These are phyloP conservation scores for Epinotia ramella DNA, from an alignment of 2,888 invertebrate species.

Conservation along the genomic window DNA sequence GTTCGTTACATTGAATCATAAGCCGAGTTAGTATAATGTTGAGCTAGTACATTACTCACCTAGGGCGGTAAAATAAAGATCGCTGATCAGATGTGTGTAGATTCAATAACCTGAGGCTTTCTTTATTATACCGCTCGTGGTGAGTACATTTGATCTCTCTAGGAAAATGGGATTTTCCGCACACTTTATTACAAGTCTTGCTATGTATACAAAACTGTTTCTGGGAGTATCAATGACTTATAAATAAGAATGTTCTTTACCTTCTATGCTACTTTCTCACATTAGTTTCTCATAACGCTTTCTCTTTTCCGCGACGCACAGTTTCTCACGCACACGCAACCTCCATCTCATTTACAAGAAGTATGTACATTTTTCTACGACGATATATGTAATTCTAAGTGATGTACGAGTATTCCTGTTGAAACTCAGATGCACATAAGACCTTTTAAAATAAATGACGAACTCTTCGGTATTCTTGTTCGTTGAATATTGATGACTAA, in stretches of 20 bases:
- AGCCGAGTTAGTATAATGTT: too few relatives aligned
- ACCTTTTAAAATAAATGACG: background rate
- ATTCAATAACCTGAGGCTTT: too few relatives aligned
- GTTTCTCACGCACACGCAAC: background rate
- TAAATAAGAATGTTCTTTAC: background rate
- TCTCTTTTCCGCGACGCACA: background rate
- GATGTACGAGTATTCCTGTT: background rate
- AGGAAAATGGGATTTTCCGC: too few relatives aligned
- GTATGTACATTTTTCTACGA: background rate
- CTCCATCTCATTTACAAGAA: background rate
- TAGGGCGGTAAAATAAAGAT: too few relatives aligned
- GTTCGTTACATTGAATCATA: too few relatives aligned
- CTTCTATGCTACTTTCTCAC: background rate
- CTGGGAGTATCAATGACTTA: background rate
- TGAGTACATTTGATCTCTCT: too few relatives aligned
- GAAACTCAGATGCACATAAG: background rate
- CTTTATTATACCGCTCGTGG: too few relatives aligned
- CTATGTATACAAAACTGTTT: background rate
- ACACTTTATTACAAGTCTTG: too few relatives aligned
- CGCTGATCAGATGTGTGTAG: too few relatives aligned
- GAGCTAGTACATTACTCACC: too few relatives aligned
- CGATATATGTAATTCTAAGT: background rate
- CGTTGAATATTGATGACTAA: slow-evolving; percentile 15
- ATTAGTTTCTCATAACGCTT: background rate
- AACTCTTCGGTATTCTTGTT: background rate